Evolutionary conservation across 2,888 invertebrate species (phyloP).

Genomic region (Ectemnius cavifrons): DNA sequence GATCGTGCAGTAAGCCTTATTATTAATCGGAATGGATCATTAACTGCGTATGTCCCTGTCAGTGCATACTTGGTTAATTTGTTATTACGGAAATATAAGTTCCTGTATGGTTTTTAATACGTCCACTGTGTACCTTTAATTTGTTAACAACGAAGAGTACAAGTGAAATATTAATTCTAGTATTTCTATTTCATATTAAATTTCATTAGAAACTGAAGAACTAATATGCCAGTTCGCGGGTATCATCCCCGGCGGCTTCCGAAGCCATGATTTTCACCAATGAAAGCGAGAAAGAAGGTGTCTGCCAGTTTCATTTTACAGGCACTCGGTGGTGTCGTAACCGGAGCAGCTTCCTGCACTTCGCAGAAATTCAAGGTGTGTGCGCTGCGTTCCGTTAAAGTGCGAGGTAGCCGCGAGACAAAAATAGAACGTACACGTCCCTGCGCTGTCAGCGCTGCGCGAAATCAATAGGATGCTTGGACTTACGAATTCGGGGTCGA

Average conservation of each 20-base stretch:
- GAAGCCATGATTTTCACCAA: slow-evolving; percentile 33
- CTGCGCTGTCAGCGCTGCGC: neutral
- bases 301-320: slow-evolving; percentile 47
- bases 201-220: too few relatives aligned
- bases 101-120: too few relatives aligned
- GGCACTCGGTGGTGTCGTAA: slow-evolving; percentile 43
- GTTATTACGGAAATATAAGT: too few relatives aligned
- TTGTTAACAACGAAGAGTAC: too few relatives aligned
- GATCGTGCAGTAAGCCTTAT: neutral
- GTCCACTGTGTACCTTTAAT: too few relatives aligned
- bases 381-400: slow-evolving; percentile 26
- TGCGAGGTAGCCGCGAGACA: neutral
- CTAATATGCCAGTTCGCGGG: too few relatives aligned
- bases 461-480: neutral
- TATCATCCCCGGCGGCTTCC: too few relatives aligned
- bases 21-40: too few relatives aligned
- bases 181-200: too few relatives aligned
- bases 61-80: too few relatives aligned
- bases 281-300: slow-evolving; percentile 18
- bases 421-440: slow-evolving; percentile 9
- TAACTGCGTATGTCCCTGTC: too few relatives aligned
- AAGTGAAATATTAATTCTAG: too few relatives aligned
- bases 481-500: slow-evolving; percentile 18
- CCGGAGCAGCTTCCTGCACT: slow-evolving; percentile 33
- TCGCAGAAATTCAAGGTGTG: slow-evolving; percentile 48